A percentile compares a stretch with the other conserved stretches of the same genome.
Conservation (phyloP, 2,888 invertebrate genomes). For the Hypercompe scribonia region DNA sequence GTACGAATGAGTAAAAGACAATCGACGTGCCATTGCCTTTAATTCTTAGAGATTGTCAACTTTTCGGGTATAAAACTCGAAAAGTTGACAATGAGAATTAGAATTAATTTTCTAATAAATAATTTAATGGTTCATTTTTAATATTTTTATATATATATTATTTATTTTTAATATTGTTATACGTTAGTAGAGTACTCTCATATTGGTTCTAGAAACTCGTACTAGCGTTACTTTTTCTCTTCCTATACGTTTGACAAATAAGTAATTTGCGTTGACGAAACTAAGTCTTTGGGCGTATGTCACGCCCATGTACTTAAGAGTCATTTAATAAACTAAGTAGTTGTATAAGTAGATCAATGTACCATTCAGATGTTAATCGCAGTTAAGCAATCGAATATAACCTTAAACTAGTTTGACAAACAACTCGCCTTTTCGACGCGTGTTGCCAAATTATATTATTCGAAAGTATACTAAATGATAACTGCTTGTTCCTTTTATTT, state of each 20-base stretch:
- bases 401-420: constrained; percentile 25
- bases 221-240: neutral
- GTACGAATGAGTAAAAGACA: too few species aligned
- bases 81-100: neutral
- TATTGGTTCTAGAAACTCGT: neutral
- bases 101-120: too few species aligned
- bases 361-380: constrained; percentile 13
- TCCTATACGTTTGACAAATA: neutral
- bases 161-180: too few species aligned
- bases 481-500: too few species aligned
- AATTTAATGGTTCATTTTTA: neutral
- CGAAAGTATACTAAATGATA: constrained; percentile 9
- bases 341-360: constrained; percentile 12
- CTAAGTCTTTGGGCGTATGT: neutral
- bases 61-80: too few species aligned
- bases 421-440: constrained; percentile 7
- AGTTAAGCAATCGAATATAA: constrained; percentile 17
- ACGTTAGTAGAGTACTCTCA: neutral
- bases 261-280: neutral
- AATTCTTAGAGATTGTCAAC: too few species aligned
- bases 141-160: too few species aligned
- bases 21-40: too few species aligned
- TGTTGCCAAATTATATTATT: constrained; percentile 19
- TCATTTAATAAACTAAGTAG: neutral
- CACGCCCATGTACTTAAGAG: neutral